Conservation (phyloP, 1,140 invertebrate species). For the Ridgeia piscesae region DNA sequence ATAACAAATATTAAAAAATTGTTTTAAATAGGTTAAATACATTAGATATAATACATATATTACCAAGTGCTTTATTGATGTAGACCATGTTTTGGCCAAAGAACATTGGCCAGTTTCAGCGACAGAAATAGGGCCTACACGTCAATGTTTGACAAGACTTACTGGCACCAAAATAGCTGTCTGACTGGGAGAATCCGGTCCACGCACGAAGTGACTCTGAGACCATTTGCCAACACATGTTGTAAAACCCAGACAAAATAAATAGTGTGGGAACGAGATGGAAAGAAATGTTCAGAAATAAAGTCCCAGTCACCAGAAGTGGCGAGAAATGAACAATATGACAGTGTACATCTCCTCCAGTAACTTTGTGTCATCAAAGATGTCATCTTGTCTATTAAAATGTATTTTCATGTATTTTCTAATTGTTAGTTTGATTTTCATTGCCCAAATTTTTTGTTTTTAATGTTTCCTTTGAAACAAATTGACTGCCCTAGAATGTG, state of each 20-base stretch:
- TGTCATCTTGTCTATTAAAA: no score
- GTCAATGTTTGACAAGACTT: not conserved
- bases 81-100: no score
- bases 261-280: not conserved
- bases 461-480: not conserved
- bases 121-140: no score
- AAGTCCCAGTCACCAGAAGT: not conserved
- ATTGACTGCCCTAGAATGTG: not conserved
- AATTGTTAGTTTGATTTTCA: not conserved
- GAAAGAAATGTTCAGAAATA: not conserved
- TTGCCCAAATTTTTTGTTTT: not conserved
- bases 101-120: no score
- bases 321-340: no score
- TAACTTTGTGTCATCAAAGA: not conserved
- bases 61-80: no score
- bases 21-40: no score
- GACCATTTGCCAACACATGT: not conserved
- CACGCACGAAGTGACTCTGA: not conserved
- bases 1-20: no score
- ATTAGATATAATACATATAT: no score
- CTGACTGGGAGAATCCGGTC: not conserved
- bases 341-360: not conserved
- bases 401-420: not conserved
- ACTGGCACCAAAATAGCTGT: not conserved
- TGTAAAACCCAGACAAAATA: not conserved